A percentile compares a stretch with the other conserved stretches of the same genome.
Evolutionary conservation across 2,113 vertebrate species (phyloP).

Genomic region (Pachypanchax playfairii): DNA sequence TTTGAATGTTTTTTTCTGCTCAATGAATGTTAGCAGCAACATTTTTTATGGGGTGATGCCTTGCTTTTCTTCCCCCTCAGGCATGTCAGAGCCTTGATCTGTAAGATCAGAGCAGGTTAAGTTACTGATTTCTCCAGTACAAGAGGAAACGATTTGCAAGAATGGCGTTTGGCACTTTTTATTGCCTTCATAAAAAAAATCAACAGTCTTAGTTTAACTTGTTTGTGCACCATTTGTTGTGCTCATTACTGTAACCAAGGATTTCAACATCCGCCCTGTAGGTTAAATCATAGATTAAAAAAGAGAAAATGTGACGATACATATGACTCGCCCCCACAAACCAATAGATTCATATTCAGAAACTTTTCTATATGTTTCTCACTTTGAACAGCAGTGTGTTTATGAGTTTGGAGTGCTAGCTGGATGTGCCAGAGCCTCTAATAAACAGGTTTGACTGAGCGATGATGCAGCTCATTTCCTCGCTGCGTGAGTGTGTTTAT

Average conservation of each 20-base stretch:
- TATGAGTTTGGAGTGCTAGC: constrained; percentile 20
- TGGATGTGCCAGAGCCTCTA: constrained; percentile 30
- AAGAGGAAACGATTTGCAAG: constrained; percentile 14
- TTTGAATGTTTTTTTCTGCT: constrained; percentile 21
- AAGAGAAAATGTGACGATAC: constrained; percentile 27
- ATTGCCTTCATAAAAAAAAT: constrained; percentile 38
- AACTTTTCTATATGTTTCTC: neutral
- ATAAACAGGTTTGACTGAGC: constrained; percentile 21
- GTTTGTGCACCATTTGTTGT: constrained; percentile 40
- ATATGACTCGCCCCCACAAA: too few relatives aligned
- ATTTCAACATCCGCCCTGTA: constrained; percentile 11
- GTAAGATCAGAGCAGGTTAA: constrained; percentile 23
- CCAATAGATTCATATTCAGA: too few relatives aligned
- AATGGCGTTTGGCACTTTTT: constrained; percentile 7
- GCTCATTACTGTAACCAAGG: constrained; percentile 27
- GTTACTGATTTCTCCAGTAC: constrained; percentile 14
- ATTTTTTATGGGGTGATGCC: constrained; percentile 25
- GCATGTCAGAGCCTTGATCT: constrained; percentile 22
- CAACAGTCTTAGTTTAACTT: constrained; percentile 16
- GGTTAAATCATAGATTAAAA: constrained; percentile 48
- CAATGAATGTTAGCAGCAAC: constrained; percentile 18
- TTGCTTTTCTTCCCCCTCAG: neutral
- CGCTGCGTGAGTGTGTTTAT: neutral
- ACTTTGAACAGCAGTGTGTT: constrained; percentile 32
- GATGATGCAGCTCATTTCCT: constrained; percentile 23